A percentile compares a stretch with the other conserved stretches of the same genome.
Conservation (phyloP, 2,888 invertebrate species). For the Parnassius mnemosyne region DNA sequence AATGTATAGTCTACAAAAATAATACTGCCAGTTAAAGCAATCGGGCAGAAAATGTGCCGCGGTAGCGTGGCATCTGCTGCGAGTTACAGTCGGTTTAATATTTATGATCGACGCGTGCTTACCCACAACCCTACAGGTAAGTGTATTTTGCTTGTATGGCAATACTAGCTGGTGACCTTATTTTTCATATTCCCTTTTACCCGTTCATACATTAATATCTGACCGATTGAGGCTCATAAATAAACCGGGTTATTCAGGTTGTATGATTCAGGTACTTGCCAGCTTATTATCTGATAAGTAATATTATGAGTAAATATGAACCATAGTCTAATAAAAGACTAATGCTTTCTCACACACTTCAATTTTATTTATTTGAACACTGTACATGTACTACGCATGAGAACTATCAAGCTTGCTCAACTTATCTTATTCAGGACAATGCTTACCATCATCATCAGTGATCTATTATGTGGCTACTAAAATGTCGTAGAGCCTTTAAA, state of each 20-base stretch:
- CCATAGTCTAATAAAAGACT: no score
- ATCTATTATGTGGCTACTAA: no score
- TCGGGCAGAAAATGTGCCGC: constrained; percentile 10
- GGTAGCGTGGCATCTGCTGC: constrained; percentile 20
- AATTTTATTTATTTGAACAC: no score
- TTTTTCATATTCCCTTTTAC: constrained; percentile 3
- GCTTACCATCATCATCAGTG: no score
- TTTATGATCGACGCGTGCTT: constrained; percentile 19
- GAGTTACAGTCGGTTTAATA: constrained; percentile 16
- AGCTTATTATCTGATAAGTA: neutral
- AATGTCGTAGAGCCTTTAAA: no score
- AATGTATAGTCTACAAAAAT: constrained; percentile 15
- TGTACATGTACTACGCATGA: no score
- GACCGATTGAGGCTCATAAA: neutral
- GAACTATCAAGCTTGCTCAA: no score
- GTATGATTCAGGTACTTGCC: neutral
- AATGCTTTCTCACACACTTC: no score
- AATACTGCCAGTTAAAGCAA: constrained; percentile 7
- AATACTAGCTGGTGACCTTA: constrained; percentile 5
- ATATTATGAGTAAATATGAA: no score
- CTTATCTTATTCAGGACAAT: no score
- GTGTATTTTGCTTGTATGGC: constrained; percentile 11
- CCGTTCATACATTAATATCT: neutral
- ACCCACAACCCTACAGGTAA: constrained; percentile 3
- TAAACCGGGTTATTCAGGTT: neutral